Conservation (phyloP, 2,888 invertebrate species). For the Pheosia gnoma region DNA sequence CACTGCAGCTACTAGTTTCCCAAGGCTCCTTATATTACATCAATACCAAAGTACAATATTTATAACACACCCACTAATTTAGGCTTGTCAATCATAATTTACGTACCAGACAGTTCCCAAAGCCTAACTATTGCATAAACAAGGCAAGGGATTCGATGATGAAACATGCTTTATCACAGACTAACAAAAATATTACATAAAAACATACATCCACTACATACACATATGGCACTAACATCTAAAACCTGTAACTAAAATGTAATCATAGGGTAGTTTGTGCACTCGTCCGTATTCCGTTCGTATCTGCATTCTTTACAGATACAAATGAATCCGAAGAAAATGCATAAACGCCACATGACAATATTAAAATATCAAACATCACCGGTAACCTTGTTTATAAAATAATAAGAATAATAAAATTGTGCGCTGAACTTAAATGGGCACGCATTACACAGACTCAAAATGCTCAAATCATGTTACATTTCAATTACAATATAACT, state of each 20-base stretch:
- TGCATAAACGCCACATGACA: constrained; percentile 21
- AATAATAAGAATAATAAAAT: constrained; percentile 14
- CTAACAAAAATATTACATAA: constrained; percentile 73
- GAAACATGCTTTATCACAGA: constrained; percentile 78
- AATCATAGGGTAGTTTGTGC: constrained; percentile 58
- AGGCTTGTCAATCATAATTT: constrained; percentile 30
- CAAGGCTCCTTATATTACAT: constrained; percentile 26
- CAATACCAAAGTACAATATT: constrained; percentile 22
- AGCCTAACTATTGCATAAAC: constrained; percentile 44
- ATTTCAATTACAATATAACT: constrained; percentile 82
- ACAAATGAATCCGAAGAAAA: too few species aligned
- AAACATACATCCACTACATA: constrained; percentile 70
- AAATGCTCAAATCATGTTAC: constrained; percentile 64
- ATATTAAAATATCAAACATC: constrained; percentile 35
- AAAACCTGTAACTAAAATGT: constrained; percentile 59
- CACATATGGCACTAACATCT: constrained; percentile 78
- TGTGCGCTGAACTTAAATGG: constrained; percentile 8
- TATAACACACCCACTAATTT: constrained; percentile 30
- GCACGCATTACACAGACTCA: constrained; percentile 16
- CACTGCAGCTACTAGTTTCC: constrained; percentile 28
- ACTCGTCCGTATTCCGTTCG: too few species aligned
- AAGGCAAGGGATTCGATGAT: constrained; percentile 70
- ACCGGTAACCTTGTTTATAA: constrained; percentile 20
- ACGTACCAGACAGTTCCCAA: constrained; percentile 32
- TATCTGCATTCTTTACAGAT: too few species aligned